These are phyloP conservation scores for Gallinago nigripennis DNA, from an alignment of 2,797 vertebrate genomes.

Conservation along the genomic window DNA sequence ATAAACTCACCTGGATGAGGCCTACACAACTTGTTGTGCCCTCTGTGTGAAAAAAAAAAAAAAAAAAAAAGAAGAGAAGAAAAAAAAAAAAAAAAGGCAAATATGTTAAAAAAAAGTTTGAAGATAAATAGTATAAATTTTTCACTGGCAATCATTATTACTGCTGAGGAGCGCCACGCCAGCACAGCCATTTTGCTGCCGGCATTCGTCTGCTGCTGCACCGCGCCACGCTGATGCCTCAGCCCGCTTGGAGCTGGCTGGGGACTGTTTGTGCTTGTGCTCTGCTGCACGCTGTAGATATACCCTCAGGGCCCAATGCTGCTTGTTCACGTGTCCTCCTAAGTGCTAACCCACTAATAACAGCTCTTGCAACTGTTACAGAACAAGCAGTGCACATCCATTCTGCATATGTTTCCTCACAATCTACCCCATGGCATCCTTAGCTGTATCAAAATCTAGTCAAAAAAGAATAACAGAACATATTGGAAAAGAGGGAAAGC, in stretches of 20 bases:
- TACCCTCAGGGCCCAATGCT: neutral
- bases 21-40: neutral
- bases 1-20: neutral
- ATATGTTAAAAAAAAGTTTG: neutral
- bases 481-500: neutral
- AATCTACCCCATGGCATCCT: neutral
- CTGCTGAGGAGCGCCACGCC: neutral
- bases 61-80: too few species aligned
- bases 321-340: neutral
- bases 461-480: neutral
- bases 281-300: neutral
- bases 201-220: neutral
- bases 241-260: neutral
- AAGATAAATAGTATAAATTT: neutral
- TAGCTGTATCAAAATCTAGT: neutral
- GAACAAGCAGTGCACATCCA: neutral
- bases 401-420: neutral
- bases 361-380: neutral
- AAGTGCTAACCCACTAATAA: neutral
- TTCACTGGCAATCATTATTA: neutral
- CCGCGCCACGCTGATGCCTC: neutral
- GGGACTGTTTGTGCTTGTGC: neutral
- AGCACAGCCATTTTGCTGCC: neutral
- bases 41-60: neutral
- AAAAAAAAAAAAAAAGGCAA: rapidly evolving